phyloP scores from a whole-genome alignment of 2,113 vertebrate genomes.

The Scalopus aquaticus region DNA sequence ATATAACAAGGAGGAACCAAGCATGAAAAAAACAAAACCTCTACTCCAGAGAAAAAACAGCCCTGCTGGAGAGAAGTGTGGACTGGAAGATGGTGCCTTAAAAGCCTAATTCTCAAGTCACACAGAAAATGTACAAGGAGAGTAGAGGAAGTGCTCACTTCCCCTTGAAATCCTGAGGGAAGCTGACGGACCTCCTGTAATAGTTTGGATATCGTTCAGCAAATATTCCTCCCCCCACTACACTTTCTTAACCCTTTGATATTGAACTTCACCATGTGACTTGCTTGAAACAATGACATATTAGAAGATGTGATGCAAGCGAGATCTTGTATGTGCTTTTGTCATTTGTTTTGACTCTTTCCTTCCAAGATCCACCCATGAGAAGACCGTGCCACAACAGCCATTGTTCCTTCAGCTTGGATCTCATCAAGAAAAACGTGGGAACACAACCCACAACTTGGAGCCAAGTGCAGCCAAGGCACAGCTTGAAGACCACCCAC shows the following conservation, averaged over 20 bases:
- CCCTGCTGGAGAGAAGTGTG: not conserved
- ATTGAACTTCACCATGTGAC: not conserved
- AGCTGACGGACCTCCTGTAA: not conserved
- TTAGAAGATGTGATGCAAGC: not conserved
- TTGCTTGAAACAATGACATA: not conserved
- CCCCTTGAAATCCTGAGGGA: not conserved
- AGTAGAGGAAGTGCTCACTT: not conserved
- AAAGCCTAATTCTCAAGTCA: not conserved
- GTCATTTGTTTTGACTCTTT: not conserved
- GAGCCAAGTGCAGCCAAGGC: not conserved
- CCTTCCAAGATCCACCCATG: not conserved
- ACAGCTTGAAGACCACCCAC: not conserved
- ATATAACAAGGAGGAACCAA: slow-evolving; percentile 25
- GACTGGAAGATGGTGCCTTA: not conserved
- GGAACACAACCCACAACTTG: not conserved
- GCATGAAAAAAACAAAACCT: not conserved
- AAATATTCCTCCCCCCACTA: not conserved
- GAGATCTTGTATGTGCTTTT: not conserved
- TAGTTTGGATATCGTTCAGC: not conserved
- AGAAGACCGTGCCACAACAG: not conserved
- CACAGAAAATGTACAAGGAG: not conserved
- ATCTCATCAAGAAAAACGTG: not conserved
- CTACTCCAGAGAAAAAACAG: not conserved
- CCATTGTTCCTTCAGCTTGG: not conserved
- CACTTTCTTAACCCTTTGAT: not conserved